Conservation (phyloP, 1,140 invertebrate genomes). For the Pristionchus pacificus region DNA sequence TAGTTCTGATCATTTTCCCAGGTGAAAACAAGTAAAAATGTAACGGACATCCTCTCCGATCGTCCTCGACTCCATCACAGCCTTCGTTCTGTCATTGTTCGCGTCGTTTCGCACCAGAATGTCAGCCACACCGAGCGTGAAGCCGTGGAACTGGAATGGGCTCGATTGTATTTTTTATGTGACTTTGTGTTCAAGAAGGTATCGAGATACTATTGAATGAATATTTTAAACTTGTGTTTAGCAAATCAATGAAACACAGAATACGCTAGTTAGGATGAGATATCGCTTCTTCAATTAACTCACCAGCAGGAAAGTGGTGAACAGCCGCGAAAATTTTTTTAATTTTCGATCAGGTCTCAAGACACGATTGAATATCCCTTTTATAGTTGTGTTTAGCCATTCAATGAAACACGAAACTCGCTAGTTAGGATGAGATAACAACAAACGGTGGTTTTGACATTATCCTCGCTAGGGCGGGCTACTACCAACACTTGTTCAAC, state of each 20-base stretch:
- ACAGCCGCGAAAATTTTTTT: constrained; percentile 1
- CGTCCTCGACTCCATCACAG: constrained; percentile 68
- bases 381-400: constrained; percentile 3
- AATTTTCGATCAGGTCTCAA: neutral
- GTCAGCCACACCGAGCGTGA: constrained; percentile 89
- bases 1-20: too few relatives aligned
- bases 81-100: constrained; percentile 69
- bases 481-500: too few relatives aligned
- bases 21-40: neutral
- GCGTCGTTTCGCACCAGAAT: constrained; percentile 75
- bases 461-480: too few relatives aligned
- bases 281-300: too few relatives aligned
- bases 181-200: neutral
- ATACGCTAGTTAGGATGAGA: too few relatives aligned
- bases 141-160: constrained; percentile 68
- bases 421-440: too few relatives aligned
- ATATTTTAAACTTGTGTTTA: too few relatives aligned
- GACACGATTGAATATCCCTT: neutral
- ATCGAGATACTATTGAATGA: too few relatives aligned
- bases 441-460: too few relatives aligned
- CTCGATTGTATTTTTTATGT: neutral
- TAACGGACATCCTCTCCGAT: constrained; percentile 62
- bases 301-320: too few relatives aligned
- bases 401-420: too few relatives aligned
- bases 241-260: too few relatives aligned